Evolutionary conservation across 2,888 invertebrate genomes (phyloP).

Genomic region (Chironomus tentans): DNA sequence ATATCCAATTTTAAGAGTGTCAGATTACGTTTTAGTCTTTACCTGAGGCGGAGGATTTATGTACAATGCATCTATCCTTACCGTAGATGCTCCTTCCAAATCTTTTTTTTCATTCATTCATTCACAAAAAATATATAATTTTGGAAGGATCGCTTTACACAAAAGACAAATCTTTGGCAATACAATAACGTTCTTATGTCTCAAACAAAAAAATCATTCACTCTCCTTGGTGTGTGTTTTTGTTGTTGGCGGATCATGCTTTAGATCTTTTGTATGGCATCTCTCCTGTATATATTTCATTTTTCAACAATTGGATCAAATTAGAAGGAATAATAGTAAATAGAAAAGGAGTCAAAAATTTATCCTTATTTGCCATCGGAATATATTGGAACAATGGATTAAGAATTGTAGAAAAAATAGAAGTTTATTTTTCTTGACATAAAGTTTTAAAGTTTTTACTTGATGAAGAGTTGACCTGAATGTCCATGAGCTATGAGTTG

Average conservation of each 20-base stretch:
- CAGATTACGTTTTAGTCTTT: neutral
- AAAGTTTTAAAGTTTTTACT: no score
- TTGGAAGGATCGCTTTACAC: constrained; percentile 1
- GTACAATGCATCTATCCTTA: neutral
- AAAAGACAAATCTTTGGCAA: constrained; percentile 1
- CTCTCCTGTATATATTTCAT: constrained; percentile 10
- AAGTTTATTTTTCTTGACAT: no score
- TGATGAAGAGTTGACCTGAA: no score
- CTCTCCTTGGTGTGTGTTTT: constrained; percentile 1
- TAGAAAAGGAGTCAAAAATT: constrained; percentile 18
- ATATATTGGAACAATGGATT: neutral
- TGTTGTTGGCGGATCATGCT: constrained; percentile 23
- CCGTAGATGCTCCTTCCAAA: neutral
- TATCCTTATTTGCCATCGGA: neutral
- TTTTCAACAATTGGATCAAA: constrained; percentile 26
- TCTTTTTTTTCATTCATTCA: neutral
- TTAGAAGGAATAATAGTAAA: constrained; percentile 25
- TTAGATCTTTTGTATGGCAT: constrained; percentile 7
- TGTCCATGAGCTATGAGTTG: no score
- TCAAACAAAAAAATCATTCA: neutral
- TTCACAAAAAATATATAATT: neutral
- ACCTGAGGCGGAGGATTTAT: neutral
- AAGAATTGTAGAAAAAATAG: no score
- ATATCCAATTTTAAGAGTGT: constrained; percentile 7
- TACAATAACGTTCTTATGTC: neutral